Conservation (phyloP, 2,888 invertebrate genomes). For the Palloptera scutellata region DNA sequence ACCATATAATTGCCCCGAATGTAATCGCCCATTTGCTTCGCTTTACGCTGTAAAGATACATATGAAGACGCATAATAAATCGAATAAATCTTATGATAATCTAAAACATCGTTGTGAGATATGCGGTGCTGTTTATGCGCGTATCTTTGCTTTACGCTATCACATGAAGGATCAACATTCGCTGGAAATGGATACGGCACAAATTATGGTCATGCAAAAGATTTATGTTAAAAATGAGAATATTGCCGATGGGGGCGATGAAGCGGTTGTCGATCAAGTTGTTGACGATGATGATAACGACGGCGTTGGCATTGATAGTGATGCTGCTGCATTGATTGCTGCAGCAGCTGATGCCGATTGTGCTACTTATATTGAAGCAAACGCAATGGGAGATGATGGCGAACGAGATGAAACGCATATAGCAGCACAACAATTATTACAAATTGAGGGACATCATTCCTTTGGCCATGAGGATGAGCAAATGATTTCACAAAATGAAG, state of each 20-base stretch:
- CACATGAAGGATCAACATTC: slow-evolving; percentile 75
- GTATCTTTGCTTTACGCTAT: slow-evolving; percentile 77
- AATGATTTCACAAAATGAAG: slow-evolving; percentile 53
- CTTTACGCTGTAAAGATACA: slow-evolving; percentile 79
- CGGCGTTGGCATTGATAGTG: slow-evolving; percentile 16
- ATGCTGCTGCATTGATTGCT: slow-evolving; percentile 48
- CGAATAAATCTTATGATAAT: slow-evolving; percentile 67
- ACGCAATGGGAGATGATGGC: slow-evolving; percentile 5
- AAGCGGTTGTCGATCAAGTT: slow-evolving; percentile 12
- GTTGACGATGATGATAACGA: slow-evolving; percentile 33
- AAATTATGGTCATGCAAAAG: slow-evolving; percentile 16
- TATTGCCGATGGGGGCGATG: slow-evolving; percentile 25
- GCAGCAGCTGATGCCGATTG: slow-evolving; percentile 45
- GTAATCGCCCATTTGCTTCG: slow-evolving; percentile 80
- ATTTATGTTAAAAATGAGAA: background rate
- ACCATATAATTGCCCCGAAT: slow-evolving; percentile 79
- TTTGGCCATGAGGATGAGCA: slow-evolving; percentile 30
- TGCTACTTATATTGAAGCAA: slow-evolving; percentile 15
- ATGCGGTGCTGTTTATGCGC: slow-evolving; percentile 81
- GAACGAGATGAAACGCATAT: background rate
- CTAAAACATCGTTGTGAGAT: slow-evolving; percentile 74
- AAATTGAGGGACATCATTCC: background rate
- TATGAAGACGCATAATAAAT: slow-evolving; percentile 76
- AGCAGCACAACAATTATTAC: background rate
- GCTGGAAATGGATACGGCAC: slow-evolving; percentile 37